Evolutionary conservation across 2,888 invertebrate genomes (phyloP).

Genomic region (Orchestes rusci): DNA sequence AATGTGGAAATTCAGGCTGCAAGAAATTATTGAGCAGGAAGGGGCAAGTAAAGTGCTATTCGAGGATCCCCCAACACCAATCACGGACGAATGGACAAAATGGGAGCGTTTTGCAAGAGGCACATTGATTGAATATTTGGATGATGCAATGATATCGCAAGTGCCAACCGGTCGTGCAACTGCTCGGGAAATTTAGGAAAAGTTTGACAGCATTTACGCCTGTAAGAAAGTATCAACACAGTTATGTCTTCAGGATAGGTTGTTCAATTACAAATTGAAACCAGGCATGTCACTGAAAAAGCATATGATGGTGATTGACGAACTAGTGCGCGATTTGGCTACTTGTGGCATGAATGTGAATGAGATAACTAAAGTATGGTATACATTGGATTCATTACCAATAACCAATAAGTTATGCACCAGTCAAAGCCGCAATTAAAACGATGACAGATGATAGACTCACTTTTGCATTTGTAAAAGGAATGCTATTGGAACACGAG

Average conservation of each 20-base stretch:
- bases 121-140: conserved; percentile 19
- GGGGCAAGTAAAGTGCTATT: conserved; percentile 1
- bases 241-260: conserved; percentile 17
- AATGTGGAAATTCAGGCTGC: conserved; percentile 6
- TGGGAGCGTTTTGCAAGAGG: conserved; percentile 5
- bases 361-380: conserved; percentile 9
- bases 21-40: conserved; percentile 4
- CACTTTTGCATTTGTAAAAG: conserved; percentile 18
- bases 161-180: conserved; percentile 12
- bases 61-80: conserved; percentile 9
- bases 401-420: conserved; percentile 10
- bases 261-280: conserved; percentile 22
- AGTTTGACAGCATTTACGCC: conserved; percentile 17
- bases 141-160: conserved; percentile 11
- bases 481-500: conserved; percentile 19
- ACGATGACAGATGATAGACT: conserved; percentile 8
- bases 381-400: conserved; percentile 4
- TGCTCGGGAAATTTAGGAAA: conserved; percentile 18
- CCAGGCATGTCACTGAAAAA: conserved; percentile 14
- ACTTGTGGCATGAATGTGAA: conserved; percentile 16
- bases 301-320: conserved; percentile 14
- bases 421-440: conserved; percentile 8
- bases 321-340: conserved; percentile 22
- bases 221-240: conserved; percentile 21
- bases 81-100: conserved; percentile 1